Evolutionary conservation across 2,113 vertebrate species (phyloP), one percentile per base, ranked within the genome.

Genomic region (Actenoides hombroni): DNA sequence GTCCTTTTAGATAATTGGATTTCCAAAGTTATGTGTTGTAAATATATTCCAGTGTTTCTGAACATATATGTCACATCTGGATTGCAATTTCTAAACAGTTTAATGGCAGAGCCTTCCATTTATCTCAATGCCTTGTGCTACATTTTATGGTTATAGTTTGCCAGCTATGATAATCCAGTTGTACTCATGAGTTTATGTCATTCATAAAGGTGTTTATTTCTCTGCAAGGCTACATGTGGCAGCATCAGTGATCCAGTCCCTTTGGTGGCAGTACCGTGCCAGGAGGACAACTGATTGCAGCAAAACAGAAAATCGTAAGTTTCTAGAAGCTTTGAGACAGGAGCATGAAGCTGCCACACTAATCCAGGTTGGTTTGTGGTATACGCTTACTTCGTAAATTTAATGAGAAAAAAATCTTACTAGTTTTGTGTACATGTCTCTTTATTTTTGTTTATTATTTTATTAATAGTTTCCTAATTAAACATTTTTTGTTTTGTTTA

Each of bases 291-390:
- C n/a, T 46, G 11, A 48, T 46, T 71, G 70, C 33, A 90, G 24
- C 49, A 70, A 92, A 86, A 78, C 69, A 82, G 83, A 91, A 49
- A 63, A 65, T 75, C 7, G 37, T 90, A 63, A 46, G 29, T 86
- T 46, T 26, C 13, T 24, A 31, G 67, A 51, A 63, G 13, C 42
- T 49, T 63, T 90, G 51, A 94, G 92, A 75, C 42, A 89, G 64
- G 98, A 74, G 57, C 83, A 98, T 81, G 93, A 97, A 63, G 99
- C 99, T 84, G 99, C 99, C 63, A 97, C 98, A 37, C 63, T 98
- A 75, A 99, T 99, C 97, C 99, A 99, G 99, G 99, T 99, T 97
- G 74, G 91, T 96, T 74, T 94, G 24, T 40, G 33, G 15, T 46
- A 44, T 71, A 94, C 25, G 54, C 9, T 70, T 75, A 53, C 54